phyloP scores from a whole-genome alignment of 2,797 vertebrate genomes.

The Lutjanus argentimaculatus region DNA sequence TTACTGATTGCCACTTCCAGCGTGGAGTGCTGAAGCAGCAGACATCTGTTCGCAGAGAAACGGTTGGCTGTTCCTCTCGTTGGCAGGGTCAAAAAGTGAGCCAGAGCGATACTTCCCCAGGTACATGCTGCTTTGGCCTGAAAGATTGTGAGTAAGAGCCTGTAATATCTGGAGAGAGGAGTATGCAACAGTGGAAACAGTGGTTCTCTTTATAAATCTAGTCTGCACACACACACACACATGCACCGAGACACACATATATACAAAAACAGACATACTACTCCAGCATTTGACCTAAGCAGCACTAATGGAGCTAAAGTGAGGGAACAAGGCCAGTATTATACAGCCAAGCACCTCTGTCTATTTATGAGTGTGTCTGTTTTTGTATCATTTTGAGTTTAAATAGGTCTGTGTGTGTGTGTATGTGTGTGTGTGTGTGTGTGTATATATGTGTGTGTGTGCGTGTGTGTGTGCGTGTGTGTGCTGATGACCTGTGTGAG shows the following conservation, averaged over 20 bases:
- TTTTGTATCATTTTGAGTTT: slow-evolving; percentile 61
- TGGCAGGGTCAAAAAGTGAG: slow-evolving; percentile 55
- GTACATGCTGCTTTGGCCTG: slow-evolving; percentile 44
- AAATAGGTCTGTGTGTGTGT: slow-evolving; percentile 40
- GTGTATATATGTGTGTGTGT: slow-evolving; percentile 21
- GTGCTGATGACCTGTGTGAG: slow-evolving; percentile 65
- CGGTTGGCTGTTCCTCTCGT: slow-evolving; percentile 27
- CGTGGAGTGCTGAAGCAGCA: background rate
- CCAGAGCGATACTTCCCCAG: slow-evolving; percentile 48
- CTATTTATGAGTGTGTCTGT: slow-evolving; percentile 65
- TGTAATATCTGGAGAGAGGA: slow-evolving; percentile 52
- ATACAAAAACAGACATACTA: slow-evolving; percentile 49
- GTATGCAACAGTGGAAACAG: slow-evolving; percentile 63
- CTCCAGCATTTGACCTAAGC: slow-evolving; percentile 44
- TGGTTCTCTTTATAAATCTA: slow-evolving; percentile 66
- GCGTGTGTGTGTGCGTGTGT: slow-evolving; percentile 14
- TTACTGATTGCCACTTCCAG: background rate
- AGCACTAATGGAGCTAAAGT: slow-evolving; percentile 42
- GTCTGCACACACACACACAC: slow-evolving; percentile 40
- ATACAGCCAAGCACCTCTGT: slow-evolving; percentile 64
- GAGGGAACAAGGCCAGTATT: slow-evolving; percentile 79
- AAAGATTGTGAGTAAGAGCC: slow-evolving; percentile 35
- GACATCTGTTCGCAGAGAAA: slow-evolving; percentile 49
- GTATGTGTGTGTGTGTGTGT: slow-evolving; percentile 9
- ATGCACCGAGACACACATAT: slow-evolving; percentile 13